Conservation (phyloP, 2,888 invertebrate species). For the Caenorhabditis sp. region DNA sequence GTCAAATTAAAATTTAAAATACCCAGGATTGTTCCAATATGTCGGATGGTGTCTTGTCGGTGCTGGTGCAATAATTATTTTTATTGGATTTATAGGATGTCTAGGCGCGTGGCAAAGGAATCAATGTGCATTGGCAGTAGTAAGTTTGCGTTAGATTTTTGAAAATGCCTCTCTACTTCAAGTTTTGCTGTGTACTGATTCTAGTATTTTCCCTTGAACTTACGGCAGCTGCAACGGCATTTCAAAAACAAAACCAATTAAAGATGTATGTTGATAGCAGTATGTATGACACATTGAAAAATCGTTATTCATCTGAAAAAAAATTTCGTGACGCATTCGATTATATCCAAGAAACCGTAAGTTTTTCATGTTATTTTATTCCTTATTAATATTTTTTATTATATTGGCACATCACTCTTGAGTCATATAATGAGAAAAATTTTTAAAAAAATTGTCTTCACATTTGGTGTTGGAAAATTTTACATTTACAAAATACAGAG, state of each 20-base stretch:
- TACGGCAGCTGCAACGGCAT: conserved; percentile 89
- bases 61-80: conserved; percentile 88
- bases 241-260: conserved; percentile 86
- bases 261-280: conserved; percentile 87
- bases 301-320: conserved; percentile 86
- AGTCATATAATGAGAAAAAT: too few species aligned
- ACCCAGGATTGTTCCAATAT: conserved; percentile 83
- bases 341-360: conserved; percentile 86
- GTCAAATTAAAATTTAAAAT: too few species aligned
- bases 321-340: conserved; percentile 87
- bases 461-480: too few species aligned
- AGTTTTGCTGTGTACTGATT: conserved; percentile 90
- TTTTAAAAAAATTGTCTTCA: too few species aligned
- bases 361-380: conserved; percentile 27
- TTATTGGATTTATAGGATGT: conserved; percentile 91
- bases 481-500: too few species aligned
- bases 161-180: conserved; percentile 81
- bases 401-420: too few species aligned
- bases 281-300: conserved; percentile 87
- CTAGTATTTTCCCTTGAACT: conserved; percentile 90
- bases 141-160: conserved; percentile 84
- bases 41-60: conserved; percentile 89
- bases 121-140: conserved; percentile 89
- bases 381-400: too few species aligned
- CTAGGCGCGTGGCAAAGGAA: conserved; percentile 90